phyloP scores from a whole-genome alignment of 2,797 vertebrate species.

The Peromyscus aztecus region DNA sequence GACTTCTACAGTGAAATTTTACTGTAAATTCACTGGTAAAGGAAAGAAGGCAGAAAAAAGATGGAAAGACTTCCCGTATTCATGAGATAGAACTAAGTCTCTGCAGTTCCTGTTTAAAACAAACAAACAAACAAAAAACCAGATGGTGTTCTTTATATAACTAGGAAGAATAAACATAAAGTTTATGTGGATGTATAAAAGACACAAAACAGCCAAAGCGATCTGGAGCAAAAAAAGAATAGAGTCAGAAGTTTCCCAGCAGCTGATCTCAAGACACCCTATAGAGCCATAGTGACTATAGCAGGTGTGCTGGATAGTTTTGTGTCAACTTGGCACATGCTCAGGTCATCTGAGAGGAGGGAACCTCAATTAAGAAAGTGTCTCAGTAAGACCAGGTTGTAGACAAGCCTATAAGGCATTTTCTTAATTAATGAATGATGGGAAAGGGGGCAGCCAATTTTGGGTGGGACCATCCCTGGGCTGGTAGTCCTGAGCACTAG shows the following conservation, averaged over 20 bases:
- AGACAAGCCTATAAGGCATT: background rate
- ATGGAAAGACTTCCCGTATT: background rate
- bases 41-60: background rate
- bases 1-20: background rate
- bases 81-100: background rate
- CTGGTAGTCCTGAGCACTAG: background rate
- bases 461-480: background rate
- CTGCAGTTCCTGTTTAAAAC: background rate
- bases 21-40: background rate
- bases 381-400: background rate
- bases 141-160: background rate
- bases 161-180: background rate
- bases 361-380: background rate
- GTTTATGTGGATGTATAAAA: background rate
- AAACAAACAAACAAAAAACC: too few species aligned
- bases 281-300: background rate
- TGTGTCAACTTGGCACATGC: background rate
- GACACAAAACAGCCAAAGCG: background rate
- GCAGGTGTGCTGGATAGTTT: background rate
- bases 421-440: background rate
- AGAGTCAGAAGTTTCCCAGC: background rate
- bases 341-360: background rate
- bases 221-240: background rate
- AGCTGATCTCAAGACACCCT: background rate
- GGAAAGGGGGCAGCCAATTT: background rate